These are phyloP conservation scores for Sebastes oblongus DNA, from an alignment of 2,797 vertebrate genomes.

Conservation along the genomic window DNA sequence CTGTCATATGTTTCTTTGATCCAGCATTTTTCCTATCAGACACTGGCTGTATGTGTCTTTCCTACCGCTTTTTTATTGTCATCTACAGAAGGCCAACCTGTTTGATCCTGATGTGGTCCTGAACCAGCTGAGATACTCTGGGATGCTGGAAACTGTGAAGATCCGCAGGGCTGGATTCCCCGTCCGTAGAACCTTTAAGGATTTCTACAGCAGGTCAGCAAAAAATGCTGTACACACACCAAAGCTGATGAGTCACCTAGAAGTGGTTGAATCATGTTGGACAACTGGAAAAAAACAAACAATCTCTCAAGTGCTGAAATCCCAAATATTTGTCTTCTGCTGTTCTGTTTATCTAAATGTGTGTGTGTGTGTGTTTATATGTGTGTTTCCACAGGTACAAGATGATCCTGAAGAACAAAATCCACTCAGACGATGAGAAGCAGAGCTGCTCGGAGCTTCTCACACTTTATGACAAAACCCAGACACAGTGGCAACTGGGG, in stretches of 20 bases:
- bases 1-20: no score
- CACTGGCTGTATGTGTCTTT: no score
- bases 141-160: constrained; percentile 94
- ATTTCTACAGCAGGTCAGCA: constrained; percentile 86
- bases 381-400: constrained; percentile 83
- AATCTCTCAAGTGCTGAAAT: neutral
- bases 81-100: constrained; percentile 79
- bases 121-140: constrained; percentile 91
- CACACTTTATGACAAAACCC: constrained; percentile 76
- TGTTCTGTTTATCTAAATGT: constrained; percentile 6
- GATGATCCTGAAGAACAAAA: constrained; percentile 83
- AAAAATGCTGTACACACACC: neutral
- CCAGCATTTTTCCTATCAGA: fast-evolving
- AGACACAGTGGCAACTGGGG: constrained; percentile 89
- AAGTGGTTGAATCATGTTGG: neutral
- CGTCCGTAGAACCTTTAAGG: constrained; percentile 87
- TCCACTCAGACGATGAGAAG: constrained; percentile 70
- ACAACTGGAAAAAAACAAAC: neutral
- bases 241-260: neutral
- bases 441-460: constrained; percentile 83
- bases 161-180: constrained; percentile 92
- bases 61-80: neutral
- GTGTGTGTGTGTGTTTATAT: neutral
- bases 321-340: neutral
- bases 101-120: constrained; percentile 89